These are phyloP conservation scores for Coboldia fuscipes DNA, from an alignment of 1,140 invertebrate genomes.

Conservation along the genomic window DNA sequence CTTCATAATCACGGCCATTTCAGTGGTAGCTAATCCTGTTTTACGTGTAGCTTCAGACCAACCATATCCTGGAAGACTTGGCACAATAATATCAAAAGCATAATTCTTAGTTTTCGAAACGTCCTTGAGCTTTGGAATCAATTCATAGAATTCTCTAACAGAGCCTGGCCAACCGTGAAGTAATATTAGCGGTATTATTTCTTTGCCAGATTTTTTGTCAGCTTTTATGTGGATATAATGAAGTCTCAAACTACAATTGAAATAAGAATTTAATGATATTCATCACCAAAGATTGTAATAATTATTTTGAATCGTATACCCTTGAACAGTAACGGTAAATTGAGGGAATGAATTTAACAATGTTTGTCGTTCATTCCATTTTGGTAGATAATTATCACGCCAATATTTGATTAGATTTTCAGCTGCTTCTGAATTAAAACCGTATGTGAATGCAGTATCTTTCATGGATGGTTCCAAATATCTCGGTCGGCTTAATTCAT, in stretches of 20 bases:
- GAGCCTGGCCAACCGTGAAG: constrained; percentile 85
- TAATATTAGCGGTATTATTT: constrained; percentile 47
- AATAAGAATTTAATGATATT: neutral
- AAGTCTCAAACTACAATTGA: constrained; percentile 34
- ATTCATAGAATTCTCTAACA: constrained; percentile 64
- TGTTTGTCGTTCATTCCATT: constrained; percentile 42
- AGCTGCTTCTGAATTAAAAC: constrained; percentile 48
- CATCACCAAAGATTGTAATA: neutral
- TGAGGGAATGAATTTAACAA: constrained; percentile 51
- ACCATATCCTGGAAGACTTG: constrained; percentile 56
- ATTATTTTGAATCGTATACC: constrained; percentile 10
- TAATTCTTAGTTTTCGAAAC: constrained; percentile 28
- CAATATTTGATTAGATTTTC: constrained; percentile 43
- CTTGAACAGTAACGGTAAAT: constrained; percentile 49
- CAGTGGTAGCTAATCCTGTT: constrained; percentile 33
- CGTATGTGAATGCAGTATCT: constrained; percentile 47
- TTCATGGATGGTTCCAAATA: constrained; percentile 30
- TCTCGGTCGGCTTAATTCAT: constrained; percentile 9
- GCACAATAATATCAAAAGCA: constrained; percentile 57
- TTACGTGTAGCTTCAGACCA: constrained; percentile 48
- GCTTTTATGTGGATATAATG: constrained; percentile 48
- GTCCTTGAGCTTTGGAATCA: constrained; percentile 46
- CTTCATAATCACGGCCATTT: constrained; percentile 50
- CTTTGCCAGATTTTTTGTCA: constrained; percentile 18
- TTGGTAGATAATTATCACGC: constrained; percentile 42